Conservation (phyloP, 2,797 vertebrate species). For the Choloepus didactylus region DNA sequence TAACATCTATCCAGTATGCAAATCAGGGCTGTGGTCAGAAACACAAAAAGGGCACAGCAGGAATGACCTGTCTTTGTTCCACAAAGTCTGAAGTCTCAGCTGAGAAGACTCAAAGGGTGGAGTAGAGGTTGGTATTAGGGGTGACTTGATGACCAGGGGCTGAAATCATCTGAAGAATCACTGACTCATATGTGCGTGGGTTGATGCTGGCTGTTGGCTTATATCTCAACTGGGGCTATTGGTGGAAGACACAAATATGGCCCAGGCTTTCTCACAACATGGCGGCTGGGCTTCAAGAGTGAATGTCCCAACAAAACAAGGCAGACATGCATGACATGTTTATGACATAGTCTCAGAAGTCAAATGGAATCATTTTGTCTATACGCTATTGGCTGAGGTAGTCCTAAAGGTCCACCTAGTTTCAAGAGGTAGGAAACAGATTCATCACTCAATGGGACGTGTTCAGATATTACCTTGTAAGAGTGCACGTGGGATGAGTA, state of each 20-base stretch:
- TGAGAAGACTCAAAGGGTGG: background rate
- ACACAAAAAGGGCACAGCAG: background rate
- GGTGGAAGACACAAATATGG: background rate
- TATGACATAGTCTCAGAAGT: background rate
- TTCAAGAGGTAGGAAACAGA: background rate
- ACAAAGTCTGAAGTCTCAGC: background rate
- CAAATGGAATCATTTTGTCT: background rate
- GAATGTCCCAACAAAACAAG: background rate
- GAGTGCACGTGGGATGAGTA: background rate
- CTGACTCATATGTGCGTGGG: background rate
- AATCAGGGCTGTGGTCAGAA: background rate
- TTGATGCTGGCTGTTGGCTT: background rate
- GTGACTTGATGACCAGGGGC: background rate
- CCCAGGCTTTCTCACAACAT: background rate
- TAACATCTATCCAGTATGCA: background rate
- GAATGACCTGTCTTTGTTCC: background rate
- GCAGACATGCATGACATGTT: background rate
- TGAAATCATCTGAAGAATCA: background rate
- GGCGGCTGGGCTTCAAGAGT: background rate
- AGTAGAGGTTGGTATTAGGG: fast-evolving
- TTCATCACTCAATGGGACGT: background rate
- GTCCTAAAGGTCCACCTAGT: no score
- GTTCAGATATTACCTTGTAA: background rate
- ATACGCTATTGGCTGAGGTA: background rate
- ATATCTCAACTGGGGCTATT: background rate